phyloP scores from a whole-genome alignment of 1,140 invertebrate species.

The Penaeus japonicus region DNA sequence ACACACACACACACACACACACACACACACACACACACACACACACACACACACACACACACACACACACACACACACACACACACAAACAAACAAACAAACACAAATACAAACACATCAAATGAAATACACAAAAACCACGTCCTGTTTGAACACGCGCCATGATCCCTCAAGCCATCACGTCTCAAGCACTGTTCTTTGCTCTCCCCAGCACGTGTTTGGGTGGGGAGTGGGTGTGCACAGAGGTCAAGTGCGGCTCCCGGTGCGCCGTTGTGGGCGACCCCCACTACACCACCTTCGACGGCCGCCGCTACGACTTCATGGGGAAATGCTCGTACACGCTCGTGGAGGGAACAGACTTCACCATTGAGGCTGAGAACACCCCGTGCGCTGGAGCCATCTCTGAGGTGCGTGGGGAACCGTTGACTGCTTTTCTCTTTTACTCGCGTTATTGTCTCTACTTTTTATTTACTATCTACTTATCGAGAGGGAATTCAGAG shows the following conservation, averaged over 20 bases:
- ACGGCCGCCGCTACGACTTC: conserved; percentile 84
- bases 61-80: too few relatives aligned
- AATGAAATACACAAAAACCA: too few relatives aligned
- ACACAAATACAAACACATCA: too few relatives aligned
- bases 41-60: too few relatives aligned
- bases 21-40: too few relatives aligned
- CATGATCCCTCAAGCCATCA: too few relatives aligned
- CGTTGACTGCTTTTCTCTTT: neutral
- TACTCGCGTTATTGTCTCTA: neutral
- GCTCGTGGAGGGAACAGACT: conserved; percentile 73
- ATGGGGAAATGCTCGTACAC: conserved; percentile 88
- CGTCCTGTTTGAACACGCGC: too few relatives aligned
- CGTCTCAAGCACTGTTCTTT: neutral
- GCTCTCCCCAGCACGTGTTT: conserved; percentile 69
- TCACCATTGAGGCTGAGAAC: conserved; percentile 82
- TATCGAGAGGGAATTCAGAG: neutral
- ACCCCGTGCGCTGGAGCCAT: conserved; percentile 80
- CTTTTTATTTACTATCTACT: neutral
- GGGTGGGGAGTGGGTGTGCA: conserved; percentile 81
- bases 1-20: too few relatives aligned
- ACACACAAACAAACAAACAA: neutral
- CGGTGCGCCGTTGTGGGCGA: conserved; percentile 84
- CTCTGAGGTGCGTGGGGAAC: conserved; percentile 69
- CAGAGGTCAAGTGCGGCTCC: conserved; percentile 75
- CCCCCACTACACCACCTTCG: conserved; percentile 90